Evolutionary conservation across 1,140 invertebrate species (phyloP), one percentile per base, ranked within the genome.

Genomic region (Drosophila nikananu): DNA sequence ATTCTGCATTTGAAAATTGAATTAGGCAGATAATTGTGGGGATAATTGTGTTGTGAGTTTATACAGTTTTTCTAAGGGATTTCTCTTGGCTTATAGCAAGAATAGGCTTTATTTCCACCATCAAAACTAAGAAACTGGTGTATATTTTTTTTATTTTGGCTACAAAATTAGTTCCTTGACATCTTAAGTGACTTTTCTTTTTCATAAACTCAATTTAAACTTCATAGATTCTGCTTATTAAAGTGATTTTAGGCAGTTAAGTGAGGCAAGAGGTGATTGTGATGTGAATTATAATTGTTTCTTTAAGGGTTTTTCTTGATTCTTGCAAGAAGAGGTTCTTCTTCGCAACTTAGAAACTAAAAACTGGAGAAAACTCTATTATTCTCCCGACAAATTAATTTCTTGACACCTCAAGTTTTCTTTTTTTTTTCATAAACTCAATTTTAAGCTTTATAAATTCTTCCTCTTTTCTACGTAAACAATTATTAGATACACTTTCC

Each of bases 381-480:
- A n/a, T 23, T 15, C 0, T 15, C 15, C 1, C 21, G 1, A 1
- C 3, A 23, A 25, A 27, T 6, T 10, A 27, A 5, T 52, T 52
- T 3, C n/a, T 4, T 32, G 7, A 32, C 27, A 32, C 21, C 1
- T 35, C 4, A 21, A 54, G 13, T 19, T 15, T 15, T 13, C 1
- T 15, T 54, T 35, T 21, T 8, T 9, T 5, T 17, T 23, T 13
- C 15, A 21, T 17, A 17, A 37, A 23, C 19, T 54, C 19, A 10
- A 10, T 9, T 15, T 15, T 21, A 0, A 21, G 2, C 51, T 21
- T 5, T 0, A 15, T 3, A 17, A 2, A 23, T 37, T 17, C 1
- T 0, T 9, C 1, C 13, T 8, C 9, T 10, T 35, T 1, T 1
- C 13, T 15, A 5, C 4, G 0, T 10, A 13, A 35, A 13, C 3